Conservation (phyloP, 2,888 invertebrate species). For the Shargacucullia verbasci region DNA sequence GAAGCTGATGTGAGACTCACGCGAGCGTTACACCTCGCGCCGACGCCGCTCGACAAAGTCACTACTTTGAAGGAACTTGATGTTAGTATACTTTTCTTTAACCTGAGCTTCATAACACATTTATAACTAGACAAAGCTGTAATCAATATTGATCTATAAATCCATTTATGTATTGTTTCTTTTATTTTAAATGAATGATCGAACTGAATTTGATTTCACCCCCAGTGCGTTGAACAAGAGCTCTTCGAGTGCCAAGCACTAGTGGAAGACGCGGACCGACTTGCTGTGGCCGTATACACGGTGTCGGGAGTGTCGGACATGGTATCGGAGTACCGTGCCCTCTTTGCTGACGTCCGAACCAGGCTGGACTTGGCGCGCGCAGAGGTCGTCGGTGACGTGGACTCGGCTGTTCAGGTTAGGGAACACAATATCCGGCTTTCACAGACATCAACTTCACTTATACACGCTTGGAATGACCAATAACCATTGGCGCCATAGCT, state of each 20-base stretch:
- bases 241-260: slow-evolving; percentile 76
- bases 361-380: slow-evolving; percentile 76
- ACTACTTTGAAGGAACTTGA: slow-evolving; percentile 83
- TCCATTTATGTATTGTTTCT: not conserved
- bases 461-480: too few species aligned
- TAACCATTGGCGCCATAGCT: too few species aligned
- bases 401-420: slow-evolving; percentile 81
- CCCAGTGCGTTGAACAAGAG: slow-evolving; percentile 78
- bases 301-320: slow-evolving; percentile 74
- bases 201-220: too few species aligned
- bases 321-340: slow-evolving; percentile 80
- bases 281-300: slow-evolving; percentile 66
- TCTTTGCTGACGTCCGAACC: slow-evolving; percentile 75
- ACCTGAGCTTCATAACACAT: too few species aligned
- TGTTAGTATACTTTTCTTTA: slow-evolving; percentile 67
- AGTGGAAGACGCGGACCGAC: slow-evolving; percentile 78
- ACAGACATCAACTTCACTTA: too few species aligned
- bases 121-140: too few species aligned
- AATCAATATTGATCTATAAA: too few species aligned
- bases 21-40: slow-evolving; percentile 90
- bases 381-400: slow-evolving; percentile 78
- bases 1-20: slow-evolving; percentile 93
- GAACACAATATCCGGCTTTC: too few species aligned
- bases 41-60: slow-evolving; percentile 78
- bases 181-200: too few species aligned